phyloP scores from a whole-genome alignment of 2,797 vertebrate species.

The Pseudochirops corinnae region DNA sequence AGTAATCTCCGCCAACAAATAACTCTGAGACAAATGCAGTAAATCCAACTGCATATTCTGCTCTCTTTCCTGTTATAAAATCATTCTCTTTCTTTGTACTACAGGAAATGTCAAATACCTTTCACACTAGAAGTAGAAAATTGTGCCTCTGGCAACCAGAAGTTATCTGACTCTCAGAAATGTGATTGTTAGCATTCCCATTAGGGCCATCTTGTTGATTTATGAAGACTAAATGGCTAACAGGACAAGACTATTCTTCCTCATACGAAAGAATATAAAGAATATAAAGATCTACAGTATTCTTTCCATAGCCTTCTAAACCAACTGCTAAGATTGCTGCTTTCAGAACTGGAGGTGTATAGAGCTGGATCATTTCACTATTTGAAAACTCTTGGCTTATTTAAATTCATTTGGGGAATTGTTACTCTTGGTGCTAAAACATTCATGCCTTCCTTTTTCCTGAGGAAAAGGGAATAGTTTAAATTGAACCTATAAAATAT shows the following conservation, averaged over 20 bases:
- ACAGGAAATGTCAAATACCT: slow-evolving; percentile 62
- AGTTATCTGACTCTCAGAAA: slow-evolving; percentile 68
- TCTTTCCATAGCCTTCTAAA: slow-evolving; percentile 37
- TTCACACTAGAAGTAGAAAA: slow-evolving; percentile 52
- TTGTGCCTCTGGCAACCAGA: slow-evolving; percentile 66
- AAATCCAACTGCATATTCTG: slow-evolving; percentile 55
- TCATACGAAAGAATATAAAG: slow-evolving; percentile 60
- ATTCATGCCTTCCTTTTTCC: neutral
- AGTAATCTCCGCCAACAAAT: slow-evolving; percentile 56
- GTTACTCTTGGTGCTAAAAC: neutral
- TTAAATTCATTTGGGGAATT: slow-evolving; percentile 51
- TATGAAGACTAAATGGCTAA: slow-evolving; percentile 67
- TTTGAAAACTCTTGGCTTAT: slow-evolving; percentile 32
- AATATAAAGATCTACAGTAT: slow-evolving; percentile 55
- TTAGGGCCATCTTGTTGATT: slow-evolving; percentile 61
- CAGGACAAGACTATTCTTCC: slow-evolving; percentile 62
- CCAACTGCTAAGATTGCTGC: slow-evolving; percentile 35
- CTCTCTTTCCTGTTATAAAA: slow-evolving; percentile 63
- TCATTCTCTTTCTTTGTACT: slow-evolving; percentile 55
- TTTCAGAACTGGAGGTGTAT: slow-evolving; percentile 32
- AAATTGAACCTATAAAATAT: neutral
- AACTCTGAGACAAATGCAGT: slow-evolving; percentile 48
- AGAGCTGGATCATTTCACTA: slow-evolving; percentile 55
- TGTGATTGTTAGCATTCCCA: slow-evolving; percentile 67
- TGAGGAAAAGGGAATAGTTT: neutral